Base-by-base conservation (phyloP, 2,113 vertebrate species). In the Plecturocebus donacophilus region DNA sequence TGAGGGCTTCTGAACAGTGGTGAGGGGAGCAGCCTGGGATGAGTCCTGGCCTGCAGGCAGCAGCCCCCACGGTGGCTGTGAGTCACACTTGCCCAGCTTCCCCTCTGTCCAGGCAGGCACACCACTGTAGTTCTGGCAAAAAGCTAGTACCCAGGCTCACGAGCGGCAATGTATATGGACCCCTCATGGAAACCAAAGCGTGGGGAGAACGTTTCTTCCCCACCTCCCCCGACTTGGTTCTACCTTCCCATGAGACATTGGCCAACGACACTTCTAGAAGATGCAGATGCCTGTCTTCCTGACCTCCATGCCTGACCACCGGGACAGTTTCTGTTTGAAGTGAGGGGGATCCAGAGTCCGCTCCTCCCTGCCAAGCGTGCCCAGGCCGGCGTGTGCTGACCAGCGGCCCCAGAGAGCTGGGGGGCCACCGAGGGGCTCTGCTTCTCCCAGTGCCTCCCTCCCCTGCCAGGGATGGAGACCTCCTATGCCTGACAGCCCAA, bases 381-480 rank as follows among this genome's bases (percentile, higher is more conserved):
- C 13, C 11, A 16, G 3, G 7, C n/a, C 19, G 0, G 2, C 30
- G n/a, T 6, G 20, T 11, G 0, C 0, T 27, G 45, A 58, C 9
- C 13, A 1, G 2, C 1, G 1, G 35, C 7, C 16, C 32, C 83
- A 19, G 19, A 30, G n/a, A 2, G 2, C 32, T 3, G 3, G 21
- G 2, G 0, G 54, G 12, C 56, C 11, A 1, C 8, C 1, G 1
- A 3, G 5, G 8, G 10, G 14, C 2, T 14, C 1, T 0, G 1
- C 9, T 8, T 1, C 70, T 56, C 47, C 0, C 21, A 35, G 25
- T 52, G 30, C 61, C 61, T 12, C 27, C 61, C 27, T 13, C 25
- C 35, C 6, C 6, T 27, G 35, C 77, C 19, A 7, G 45, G 80
- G 61, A 1, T 1, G 0, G 1, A 13, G 54, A 13, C 7, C 14